A percentile compares a stretch with the other conserved stretches of the same genome.
Conservation (phyloP, 2,113 vertebrate genomes). For the Kryptolebias marmoratus region DNA sequence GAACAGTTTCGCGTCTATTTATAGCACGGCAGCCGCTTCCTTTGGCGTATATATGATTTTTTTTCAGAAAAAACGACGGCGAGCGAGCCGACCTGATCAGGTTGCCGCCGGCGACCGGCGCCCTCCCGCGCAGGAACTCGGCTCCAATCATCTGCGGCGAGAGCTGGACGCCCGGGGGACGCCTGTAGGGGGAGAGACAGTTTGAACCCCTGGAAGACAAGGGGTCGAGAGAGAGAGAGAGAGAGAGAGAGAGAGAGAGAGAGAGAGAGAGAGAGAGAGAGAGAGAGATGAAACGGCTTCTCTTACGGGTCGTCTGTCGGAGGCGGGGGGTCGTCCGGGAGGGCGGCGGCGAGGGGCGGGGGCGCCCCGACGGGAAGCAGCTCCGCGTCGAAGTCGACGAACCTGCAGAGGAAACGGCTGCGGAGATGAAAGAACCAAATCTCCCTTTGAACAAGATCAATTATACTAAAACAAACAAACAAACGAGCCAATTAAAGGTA, state of each 20-base stretch:
- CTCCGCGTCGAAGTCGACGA: slow-evolving; percentile 50
- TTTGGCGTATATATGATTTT: slow-evolving; percentile 17
- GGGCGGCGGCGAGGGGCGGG: slow-evolving; percentile 29
- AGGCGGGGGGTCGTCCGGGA: slow-evolving; percentile 31
- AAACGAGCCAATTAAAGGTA: background rate
- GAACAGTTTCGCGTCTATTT: slow-evolving; percentile 9
- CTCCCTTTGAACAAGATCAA: slow-evolving; percentile 18
- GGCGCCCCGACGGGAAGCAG: slow-evolving; percentile 51
- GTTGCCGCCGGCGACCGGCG: slow-evolving; percentile 38
- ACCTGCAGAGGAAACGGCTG: slow-evolving; percentile 47
- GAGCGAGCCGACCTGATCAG: background rate
- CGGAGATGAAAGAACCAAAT: slow-evolving; percentile 42
- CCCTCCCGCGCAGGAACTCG: slow-evolving; percentile 76
- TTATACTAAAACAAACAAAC: background rate
- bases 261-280: too few relatives aligned
- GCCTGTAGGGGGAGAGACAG: slow-evolving; percentile 39
- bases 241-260: too few relatives aligned
- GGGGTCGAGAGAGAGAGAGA: background rate
- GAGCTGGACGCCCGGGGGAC: slow-evolving; percentile 67
- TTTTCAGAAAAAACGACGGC: too few relatives aligned
- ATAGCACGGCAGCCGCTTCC: slow-evolving; percentile 5
- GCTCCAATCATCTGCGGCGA: slow-evolving; percentile 88
- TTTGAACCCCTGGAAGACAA: background rate
- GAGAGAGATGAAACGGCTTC: background rate
- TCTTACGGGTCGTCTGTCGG: slow-evolving; percentile 57